These are phyloP conservation scores for Cettia cetti DNA, from an alignment of 2,113 vertebrate species.

Conservation along the genomic window DNA sequence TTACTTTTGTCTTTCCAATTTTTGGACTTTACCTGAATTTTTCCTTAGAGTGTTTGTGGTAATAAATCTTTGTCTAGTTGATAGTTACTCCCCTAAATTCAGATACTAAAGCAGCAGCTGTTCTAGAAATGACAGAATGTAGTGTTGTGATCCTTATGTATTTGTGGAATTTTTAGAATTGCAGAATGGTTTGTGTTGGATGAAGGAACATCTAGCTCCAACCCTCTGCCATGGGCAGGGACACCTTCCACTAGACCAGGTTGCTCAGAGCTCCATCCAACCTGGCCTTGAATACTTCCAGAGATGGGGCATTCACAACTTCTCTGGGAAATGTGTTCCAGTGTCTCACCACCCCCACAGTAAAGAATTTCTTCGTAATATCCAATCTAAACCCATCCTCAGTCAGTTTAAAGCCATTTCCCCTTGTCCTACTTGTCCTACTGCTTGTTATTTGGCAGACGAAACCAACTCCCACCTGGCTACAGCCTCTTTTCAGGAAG, in stretches of 20 bases:
- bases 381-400: background rate
- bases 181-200: background rate
- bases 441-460: background rate
- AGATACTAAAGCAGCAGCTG: background rate
- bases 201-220: background rate
- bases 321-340: background rate
- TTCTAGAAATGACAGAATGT: background rate
- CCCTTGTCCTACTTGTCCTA: background rate
- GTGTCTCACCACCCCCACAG: background rate
- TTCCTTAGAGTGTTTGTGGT: background rate
- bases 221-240: background rate
- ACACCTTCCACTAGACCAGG: background rate
- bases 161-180: background rate
- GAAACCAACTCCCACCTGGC: background rate
- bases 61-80: background rate
- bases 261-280: background rate
- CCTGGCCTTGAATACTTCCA: background rate
- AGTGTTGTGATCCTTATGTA: fast-evolving
- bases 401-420: background rate
- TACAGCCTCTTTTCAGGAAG: background rate
- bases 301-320: background rate
- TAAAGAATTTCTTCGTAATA: background rate
- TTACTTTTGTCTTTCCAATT: background rate
- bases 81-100: background rate
- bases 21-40: background rate